Base-by-base conservation (phyloP, 2,888 invertebrate species). In the Xestoiulus laeticollis region DNA sequence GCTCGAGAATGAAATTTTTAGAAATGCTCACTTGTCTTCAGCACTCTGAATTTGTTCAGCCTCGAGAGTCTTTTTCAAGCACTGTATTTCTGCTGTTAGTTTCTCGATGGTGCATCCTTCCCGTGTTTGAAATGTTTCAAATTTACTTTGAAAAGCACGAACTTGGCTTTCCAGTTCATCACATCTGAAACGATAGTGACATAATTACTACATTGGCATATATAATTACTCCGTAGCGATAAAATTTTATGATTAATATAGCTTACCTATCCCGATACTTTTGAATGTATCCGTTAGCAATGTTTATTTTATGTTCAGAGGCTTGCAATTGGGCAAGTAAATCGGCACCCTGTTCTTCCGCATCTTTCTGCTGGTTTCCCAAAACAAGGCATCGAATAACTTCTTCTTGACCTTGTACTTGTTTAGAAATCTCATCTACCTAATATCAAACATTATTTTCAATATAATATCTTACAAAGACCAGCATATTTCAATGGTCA, bases 331-430 rank as follows among this genome's bases (percentile, higher is more conserved):
- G 48, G 5, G 86, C 48, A 86, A 53, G 19, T 8, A 86, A 48
- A 19, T 44, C 19, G 22, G 86, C 14, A 22, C 85, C 85, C 10
- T 48, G 44, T 1, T 86, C 48, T 48, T 86, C 6, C 8, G 44
- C 86, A 14, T 48, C 33, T 22, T 84, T 84, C 8, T 84, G 22
- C 22, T 44, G 48, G 26, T 43, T 32, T 22, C 86, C 86, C 26
- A 32, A 32, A 48, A 48, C 86, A 19, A 86, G 48, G n/a, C 86
- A 48, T 30, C 86, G 44, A 43, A 86, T 86, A n/a, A 86, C 86
- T 32, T 86, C 86, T 86, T 86, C 86, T 43, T 86, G 86, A 10
- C 86, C 86, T 86, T 86, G n/a, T 5, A 85, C 22, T 44, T 85
- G 85, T 12, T 44, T 85, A 26, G 68, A 26, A 8, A 68, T n/a